These are phyloP conservation scores for Clarias laeviceps DNA, from an alignment of 2,797 vertebrate genomes.

Conservation along the genomic window DNA sequence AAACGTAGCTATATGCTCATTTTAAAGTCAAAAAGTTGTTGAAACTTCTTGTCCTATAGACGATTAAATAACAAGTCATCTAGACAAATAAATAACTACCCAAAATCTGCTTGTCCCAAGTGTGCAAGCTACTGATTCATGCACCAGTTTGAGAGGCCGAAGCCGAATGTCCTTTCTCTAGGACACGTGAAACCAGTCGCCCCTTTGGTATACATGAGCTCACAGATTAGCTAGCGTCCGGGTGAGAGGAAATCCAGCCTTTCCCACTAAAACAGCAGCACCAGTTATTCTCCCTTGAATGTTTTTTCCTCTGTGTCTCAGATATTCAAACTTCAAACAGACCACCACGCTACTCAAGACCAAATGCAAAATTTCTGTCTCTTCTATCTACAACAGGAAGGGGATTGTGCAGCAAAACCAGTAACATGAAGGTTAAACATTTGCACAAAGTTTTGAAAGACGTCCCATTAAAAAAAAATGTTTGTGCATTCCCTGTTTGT, in stretches of 20 bases:
- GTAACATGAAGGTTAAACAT: not conserved
- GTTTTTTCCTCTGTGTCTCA: not conserved
- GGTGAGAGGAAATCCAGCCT: slow-evolving; percentile 1
- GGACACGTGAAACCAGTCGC: slow-evolving; percentile 9
- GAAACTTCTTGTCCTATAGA: not conserved
- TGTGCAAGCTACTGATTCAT: not conserved
- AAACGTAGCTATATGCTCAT: not conserved
- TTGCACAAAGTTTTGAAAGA: not conserved
- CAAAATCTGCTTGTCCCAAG: not conserved
- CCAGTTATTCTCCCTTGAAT: not conserved
- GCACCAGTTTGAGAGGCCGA: not conserved
- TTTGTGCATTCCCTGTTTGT: not conserved
- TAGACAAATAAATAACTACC: not conserved
- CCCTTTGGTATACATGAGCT: slow-evolving; percentile 22
- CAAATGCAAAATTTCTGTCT: not conserved
- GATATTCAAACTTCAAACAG: not conserved
- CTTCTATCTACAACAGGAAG: not conserved
- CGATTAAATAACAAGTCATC: not conserved
- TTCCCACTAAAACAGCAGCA: slow-evolving; percentile 11
- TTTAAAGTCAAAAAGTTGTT: not conserved
- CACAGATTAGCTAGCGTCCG: slow-evolving; percentile 6
- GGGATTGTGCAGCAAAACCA: not conserved
- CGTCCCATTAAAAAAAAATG: not conserved
- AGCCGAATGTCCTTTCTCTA: not conserved
- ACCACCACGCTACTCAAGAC: not conserved